Percentiles rank a stretch among this genome's conserved stretches.
Evolutionary conservation across 2,888 invertebrate species (phyloP).

Genomic region (Dysmachus trigonus): DNA sequence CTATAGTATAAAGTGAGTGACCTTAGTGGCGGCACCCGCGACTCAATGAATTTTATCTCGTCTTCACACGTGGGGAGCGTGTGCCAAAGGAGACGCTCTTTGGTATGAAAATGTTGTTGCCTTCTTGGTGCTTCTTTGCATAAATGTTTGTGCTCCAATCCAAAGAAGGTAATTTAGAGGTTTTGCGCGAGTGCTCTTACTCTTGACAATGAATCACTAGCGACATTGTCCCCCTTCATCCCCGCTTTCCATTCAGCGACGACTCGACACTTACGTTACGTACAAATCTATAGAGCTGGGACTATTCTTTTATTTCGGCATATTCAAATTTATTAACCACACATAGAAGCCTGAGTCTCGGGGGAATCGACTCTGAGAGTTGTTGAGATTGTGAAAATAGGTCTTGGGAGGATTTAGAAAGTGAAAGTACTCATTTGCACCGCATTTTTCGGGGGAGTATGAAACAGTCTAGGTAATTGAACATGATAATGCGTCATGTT

Average conservation of each 20-base stretch:
- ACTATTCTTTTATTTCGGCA: not conserved
- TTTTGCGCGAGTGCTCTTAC: not conserved
- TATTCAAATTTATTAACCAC: not conserved
- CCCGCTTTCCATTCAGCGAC: too few relatives aligned
- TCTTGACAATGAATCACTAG: not conserved
- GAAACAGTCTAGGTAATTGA: not conserved
- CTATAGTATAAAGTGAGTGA: too few relatives aligned
- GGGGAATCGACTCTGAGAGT: not conserved
- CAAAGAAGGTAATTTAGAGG: not conserved
- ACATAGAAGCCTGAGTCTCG: not conserved
- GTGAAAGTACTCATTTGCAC: not conserved
- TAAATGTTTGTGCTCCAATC: not conserved
- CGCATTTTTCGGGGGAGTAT: not conserved
- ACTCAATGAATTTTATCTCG: not conserved
- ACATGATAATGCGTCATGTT: not conserved
- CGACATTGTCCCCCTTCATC: too few relatives aligned
- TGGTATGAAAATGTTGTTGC: not conserved
- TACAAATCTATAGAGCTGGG: not conserved
- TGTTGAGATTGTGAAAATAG: not conserved
- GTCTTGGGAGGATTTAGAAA: not conserved
- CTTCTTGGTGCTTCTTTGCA: not conserved
- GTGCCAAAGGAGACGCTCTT: not conserved
- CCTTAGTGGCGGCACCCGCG: not conserved
- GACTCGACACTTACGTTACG: not conserved
- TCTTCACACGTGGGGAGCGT: not conserved